These are phyloP conservation scores for Metallyticus violacea DNA, from an alignment of 2,888 invertebrate species.

Conservation along the genomic window DNA sequence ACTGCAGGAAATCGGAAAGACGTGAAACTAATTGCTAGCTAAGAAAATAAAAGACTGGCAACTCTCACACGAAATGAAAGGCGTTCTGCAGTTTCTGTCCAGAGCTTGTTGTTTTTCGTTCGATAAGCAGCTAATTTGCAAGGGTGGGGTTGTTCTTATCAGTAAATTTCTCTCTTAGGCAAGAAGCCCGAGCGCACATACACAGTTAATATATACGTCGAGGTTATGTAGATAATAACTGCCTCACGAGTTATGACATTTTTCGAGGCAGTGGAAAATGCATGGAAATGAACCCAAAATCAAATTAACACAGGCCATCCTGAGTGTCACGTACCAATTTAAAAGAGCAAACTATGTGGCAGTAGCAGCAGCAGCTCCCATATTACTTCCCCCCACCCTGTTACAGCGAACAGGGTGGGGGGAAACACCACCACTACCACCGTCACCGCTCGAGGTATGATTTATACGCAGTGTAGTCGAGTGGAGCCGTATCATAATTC, in stretches of 20 bases:
- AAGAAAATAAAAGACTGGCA: neutral
- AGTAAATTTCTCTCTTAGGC: neutral
- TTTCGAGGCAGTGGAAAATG: neutral
- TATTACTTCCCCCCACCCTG: neutral
- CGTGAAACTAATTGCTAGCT: neutral
- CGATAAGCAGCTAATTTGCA: neutral
- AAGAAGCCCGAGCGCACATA: neutral
- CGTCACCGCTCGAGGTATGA: neutral
- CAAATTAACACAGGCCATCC: conserved; percentile 18
- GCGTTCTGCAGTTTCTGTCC: neutral
- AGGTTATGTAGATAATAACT: conserved; percentile 4
- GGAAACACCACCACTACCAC: neutral
- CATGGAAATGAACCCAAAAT: conserved; percentile 20
- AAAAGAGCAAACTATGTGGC: conserved; percentile 8
- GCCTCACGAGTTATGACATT: conserved; percentile 18
- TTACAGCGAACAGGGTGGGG: neutral
- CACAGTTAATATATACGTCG: neutral
- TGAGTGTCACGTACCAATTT: conserved; percentile 7
- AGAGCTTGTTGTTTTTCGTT: neutral
- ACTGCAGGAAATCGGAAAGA: too few species aligned
- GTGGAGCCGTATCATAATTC: conserved; percentile 9
- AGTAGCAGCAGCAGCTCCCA: neutral
- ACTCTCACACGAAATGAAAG: too few species aligned
- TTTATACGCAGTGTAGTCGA: neutral
- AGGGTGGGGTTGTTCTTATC: neutral